Evolutionary conservation across 1,140 invertebrate species (phyloP), one percentile per base, ranked within the genome.

Genomic region (Uloborus diversus): DNA sequence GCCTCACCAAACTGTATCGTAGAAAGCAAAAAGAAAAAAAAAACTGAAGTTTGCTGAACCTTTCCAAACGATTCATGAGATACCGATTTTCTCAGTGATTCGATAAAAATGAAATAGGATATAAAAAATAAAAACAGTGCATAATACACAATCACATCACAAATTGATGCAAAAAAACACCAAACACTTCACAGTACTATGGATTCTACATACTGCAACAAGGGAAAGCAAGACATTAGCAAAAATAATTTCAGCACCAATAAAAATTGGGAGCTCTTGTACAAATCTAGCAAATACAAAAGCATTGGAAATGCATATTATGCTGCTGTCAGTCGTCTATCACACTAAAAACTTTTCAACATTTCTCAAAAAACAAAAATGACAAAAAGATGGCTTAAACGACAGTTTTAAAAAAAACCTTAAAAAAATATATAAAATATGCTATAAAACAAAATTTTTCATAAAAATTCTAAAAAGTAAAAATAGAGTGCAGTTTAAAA

Each of bases 21-120:
- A 42, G 37, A 9, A 13, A 42, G 37, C 37, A 42, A 42, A 42
- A 42, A n/a, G n/a, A n/a, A n/a, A n/a, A 51, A 56, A 51, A 61
- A 78, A 56, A 78, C 62, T 78, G 59, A 73, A 73, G 70, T 73
- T 73, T 73, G 70, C 59, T 73, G 70, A 73, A 73, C 70, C 70
- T 73, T 73, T n/a, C n/a, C n/a, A n/a, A n/a, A n/a, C n/a, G n/a
- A n/a, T n/a, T n/a, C n/a, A n/a, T n/a, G n/a, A n/a, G n/a, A n/a
- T n/a, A n/a, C n/a, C n/a, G n/a, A n/a, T n/a, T n/a, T n/a, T n/a
- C n/a, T n/a, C n/a, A n/a, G n/a, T n/a, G n/a, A n/a, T n/a, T n/a
- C n/a, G n/a, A n/a, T n/a, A n/a, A n/a, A n/a, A 59, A 9, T 73
- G 56, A 62, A 62, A 73, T 27, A 62, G 70, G 57, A n/a, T n/a